Conservation (phyloP, 2,888 invertebrate species). For the Diaphora mendica region DNA sequence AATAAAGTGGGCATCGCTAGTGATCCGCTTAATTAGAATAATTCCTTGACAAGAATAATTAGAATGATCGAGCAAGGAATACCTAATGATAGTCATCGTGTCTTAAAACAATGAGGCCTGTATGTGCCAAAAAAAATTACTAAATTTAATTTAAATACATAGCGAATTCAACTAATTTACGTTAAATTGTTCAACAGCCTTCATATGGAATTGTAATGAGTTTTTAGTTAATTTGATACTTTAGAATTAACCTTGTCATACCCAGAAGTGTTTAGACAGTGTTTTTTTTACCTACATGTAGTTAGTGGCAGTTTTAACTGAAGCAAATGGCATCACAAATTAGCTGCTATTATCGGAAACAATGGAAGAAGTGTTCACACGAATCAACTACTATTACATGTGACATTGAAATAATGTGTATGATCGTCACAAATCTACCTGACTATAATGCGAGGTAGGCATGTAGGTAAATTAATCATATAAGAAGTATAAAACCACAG, state of each 20-base stretch:
- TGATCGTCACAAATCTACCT: slow-evolving; percentile 23
- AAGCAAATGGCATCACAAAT: slow-evolving; percentile 49
- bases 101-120: background rate
- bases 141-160: background rate
- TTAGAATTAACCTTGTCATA: slow-evolving; percentile 34
- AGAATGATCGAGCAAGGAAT: background rate
- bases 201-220: slow-evolving; percentile 17
- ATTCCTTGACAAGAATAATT: slow-evolving; percentile 2
- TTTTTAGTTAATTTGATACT: slow-evolving; percentile 21
- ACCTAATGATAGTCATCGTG: background rate
- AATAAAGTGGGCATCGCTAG: slow-evolving; percentile 10
- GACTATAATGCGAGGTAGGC: background rate
- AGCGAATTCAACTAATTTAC: slow-evolving; percentile 8
- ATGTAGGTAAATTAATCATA: background rate
- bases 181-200: slow-evolving; percentile 8
- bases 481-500: too few species aligned
- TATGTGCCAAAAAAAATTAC: background rate
- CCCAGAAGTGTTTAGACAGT: slow-evolving; percentile 32
- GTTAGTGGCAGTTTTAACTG: slow-evolving; percentile 19
- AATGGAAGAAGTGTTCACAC: slow-evolving; percentile 63
- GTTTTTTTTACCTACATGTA: slow-evolving; percentile 20
- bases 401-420: slow-evolving; percentile 53
- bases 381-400: slow-evolving; percentile 28
- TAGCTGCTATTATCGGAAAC: slow-evolving; percentile 66
- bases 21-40: slow-evolving; percentile 13